Conservation (phyloP, 30 jellyfish, hydroid and myxozoan species). For the Catostylus mosaicus region DNA sequence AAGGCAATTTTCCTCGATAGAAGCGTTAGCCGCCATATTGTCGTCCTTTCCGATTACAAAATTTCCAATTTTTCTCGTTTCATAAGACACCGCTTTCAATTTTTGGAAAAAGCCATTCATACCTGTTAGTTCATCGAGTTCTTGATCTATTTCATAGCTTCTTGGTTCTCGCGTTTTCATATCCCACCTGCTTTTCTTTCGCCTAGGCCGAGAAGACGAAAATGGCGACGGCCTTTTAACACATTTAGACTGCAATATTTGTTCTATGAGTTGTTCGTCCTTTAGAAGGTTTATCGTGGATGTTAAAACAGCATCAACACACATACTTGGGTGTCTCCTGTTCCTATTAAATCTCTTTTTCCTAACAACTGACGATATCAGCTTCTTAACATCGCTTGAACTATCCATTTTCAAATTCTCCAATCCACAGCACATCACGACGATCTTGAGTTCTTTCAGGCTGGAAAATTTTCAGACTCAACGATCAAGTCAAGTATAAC, state of each 20-base stretch:
- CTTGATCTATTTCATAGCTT: conserved; percentile 31
- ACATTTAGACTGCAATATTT: conserved; percentile 21
- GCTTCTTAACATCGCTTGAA: conserved; percentile 34
- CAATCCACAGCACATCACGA: conserved; percentile 63
- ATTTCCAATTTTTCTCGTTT: background rate
- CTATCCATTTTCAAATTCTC: conserved; percentile 19
- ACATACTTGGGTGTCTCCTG: conserved; percentile 70
- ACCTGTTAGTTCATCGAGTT: conserved; percentile 57
- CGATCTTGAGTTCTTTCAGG: background rate
- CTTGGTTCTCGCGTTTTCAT: conserved; percentile 40
- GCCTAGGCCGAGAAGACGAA: conserved; percentile 2
- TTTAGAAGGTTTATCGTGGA: conserved; percentile 39
- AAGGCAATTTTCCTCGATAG: background rate
- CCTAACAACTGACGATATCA: conserved; percentile 48
- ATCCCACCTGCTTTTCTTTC: conserved; percentile 73
- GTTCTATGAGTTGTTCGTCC: conserved; percentile 11
- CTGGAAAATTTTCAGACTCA: no score
- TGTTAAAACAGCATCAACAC: conserved; percentile 63
- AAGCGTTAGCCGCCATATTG: background rate
- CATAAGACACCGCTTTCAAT: conserved; percentile 27
- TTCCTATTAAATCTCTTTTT: conserved; percentile 46
- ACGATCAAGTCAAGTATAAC: no score
- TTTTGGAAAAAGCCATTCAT: conserved; percentile 52
- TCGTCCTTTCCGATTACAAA: background rate
- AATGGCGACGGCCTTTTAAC: conserved; percentile 43